phyloP scores from a whole-genome alignment of 2,888 invertebrate species.

The Mayetiola destructor region DNA sequence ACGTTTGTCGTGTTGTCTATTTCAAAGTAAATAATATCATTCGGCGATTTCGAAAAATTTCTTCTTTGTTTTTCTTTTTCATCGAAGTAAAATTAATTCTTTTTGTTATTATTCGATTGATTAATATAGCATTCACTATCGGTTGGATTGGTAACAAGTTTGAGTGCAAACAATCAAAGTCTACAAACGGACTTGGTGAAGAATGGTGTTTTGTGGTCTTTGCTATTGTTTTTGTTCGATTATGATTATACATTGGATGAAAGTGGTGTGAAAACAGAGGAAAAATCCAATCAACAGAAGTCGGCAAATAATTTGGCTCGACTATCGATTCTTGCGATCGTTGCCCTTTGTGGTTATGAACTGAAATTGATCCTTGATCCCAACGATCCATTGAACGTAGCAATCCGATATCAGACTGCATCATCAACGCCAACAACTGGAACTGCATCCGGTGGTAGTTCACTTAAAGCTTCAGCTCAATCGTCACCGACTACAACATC shows the following conservation, averaged over 20 bases:
- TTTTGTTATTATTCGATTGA: neutral
- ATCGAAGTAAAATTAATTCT: neutral
- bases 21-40: conserved; percentile 66
- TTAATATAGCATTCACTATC: conserved; percentile 60
- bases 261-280: conserved; percentile 77
- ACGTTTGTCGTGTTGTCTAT: conserved; percentile 71
- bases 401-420: conserved; percentile 19
- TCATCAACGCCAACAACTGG: conserved; percentile 21
- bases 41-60: conserved; percentile 20
- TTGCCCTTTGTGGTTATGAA: conserved; percentile 63
- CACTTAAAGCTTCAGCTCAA: conserved; percentile 18
- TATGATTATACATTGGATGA: conserved; percentile 97
- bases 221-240: conserved; percentile 76
- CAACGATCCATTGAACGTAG: conserved; percentile 19
- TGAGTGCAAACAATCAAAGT: conserved; percentile 64
- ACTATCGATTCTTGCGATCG: conserved; percentile 69
- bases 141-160: conserved; percentile 76
- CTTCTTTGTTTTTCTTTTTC: conserved; percentile 1
- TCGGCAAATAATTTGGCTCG: conserved; percentile 85
- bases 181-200: conserved; percentile 73
- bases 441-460: conserved; percentile 15
- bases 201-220: conserved; percentile 81
- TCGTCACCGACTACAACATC: conserved; percentile 21
- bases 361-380: conserved; percentile 15
- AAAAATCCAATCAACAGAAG: conserved; percentile 77